Percentiles rank a stretch among this genome's conserved stretches.
Evolutionary conservation across 2,888 invertebrate species (phyloP).

Genomic region (Dinocampus coccinellae): DNA sequence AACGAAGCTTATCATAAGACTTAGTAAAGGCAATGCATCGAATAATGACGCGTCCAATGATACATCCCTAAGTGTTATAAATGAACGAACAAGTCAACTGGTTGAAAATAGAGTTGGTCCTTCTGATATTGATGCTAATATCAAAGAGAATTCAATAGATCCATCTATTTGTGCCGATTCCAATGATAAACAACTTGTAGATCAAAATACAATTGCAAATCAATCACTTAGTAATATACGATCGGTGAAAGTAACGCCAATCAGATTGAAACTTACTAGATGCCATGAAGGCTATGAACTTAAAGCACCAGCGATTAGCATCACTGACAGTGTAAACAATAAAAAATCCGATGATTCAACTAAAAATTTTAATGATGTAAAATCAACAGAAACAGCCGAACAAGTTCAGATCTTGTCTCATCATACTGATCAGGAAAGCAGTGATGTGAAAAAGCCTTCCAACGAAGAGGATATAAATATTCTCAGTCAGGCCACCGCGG

Average conservation of each 20-base stretch:
- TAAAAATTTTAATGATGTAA: slow-evolving; percentile 3
- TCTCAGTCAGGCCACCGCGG: slow-evolving; percentile 45
- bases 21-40: slow-evolving; percentile 68
- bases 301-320: slow-evolving; percentile 61
- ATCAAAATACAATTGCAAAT: slow-evolving; percentile 52
- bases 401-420: slow-evolving; percentile 42
- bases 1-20: slow-evolving; percentile 83
- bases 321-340: slow-evolving; percentile 41
- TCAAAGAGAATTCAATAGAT: slow-evolving; percentile 47
- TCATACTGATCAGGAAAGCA: slow-evolving; percentile 47
- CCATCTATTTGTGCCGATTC: slow-evolving; percentile 62
- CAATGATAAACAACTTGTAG: slow-evolving; percentile 39
- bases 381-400: slow-evolving; percentile 45
- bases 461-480: slow-evolving; percentile 49
- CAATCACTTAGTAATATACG: slow-evolving; percentile 73
- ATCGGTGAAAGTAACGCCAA: slow-evolving; percentile 80
- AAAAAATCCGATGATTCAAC: slow-evolving; percentile 37
- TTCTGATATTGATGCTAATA: slow-evolving; percentile 45
- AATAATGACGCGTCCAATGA: slow-evolving; percentile 18
- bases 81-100: slow-evolving; percentile 26
- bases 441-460: slow-evolving; percentile 53
- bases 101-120: slow-evolving; percentile 53
- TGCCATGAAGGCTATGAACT: slow-evolving; percentile 81
- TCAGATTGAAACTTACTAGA: slow-evolving; percentile 86
- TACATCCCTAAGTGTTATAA: slow-evolving; percentile 20